Evolutionary conservation across 2,888 invertebrate genomes (phyloP).

Genomic region (Steinernema scapterisci): DNA sequence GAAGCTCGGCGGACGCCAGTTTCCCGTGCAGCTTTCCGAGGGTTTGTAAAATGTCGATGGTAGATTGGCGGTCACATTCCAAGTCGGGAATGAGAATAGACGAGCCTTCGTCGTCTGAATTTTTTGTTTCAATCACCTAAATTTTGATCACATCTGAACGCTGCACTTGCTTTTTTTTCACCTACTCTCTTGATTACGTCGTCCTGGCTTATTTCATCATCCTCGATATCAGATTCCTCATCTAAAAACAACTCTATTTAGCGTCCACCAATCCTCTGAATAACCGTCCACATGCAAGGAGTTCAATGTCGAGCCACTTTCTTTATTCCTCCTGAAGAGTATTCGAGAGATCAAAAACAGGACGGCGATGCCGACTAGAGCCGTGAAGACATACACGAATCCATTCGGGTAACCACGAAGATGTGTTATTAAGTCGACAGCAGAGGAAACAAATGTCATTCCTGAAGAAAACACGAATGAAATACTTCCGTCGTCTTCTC

Average conservation of each 20-base stretch:
- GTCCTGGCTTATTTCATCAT: background rate
- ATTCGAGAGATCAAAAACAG: background rate
- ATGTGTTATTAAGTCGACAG: background rate
- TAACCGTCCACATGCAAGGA: background rate
- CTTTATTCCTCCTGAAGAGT: background rate
- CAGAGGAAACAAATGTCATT: background rate
- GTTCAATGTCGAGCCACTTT: background rate
- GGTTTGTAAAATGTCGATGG: constrained; percentile 12
- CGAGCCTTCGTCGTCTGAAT: background rate
- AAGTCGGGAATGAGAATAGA: background rate
- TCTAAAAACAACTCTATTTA: too few relatives aligned
- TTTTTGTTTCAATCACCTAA: background rate
- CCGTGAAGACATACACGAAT: background rate
- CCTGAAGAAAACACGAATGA: background rate
- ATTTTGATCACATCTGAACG: background rate
- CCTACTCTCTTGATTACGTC: background rate
- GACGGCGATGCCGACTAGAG: background rate
- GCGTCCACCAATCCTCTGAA: background rate
- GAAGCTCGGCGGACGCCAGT: constrained; percentile 60
- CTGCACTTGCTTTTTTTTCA: background rate
- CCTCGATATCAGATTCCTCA: background rate
- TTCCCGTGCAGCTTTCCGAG: constrained; percentile 57
- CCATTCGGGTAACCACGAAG: background rate
- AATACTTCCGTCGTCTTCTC: background rate
- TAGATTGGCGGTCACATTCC: background rate